Evolutionary conservation across 2,888 invertebrate species (phyloP).

Genomic region (Nomada ferruginata): DNA sequence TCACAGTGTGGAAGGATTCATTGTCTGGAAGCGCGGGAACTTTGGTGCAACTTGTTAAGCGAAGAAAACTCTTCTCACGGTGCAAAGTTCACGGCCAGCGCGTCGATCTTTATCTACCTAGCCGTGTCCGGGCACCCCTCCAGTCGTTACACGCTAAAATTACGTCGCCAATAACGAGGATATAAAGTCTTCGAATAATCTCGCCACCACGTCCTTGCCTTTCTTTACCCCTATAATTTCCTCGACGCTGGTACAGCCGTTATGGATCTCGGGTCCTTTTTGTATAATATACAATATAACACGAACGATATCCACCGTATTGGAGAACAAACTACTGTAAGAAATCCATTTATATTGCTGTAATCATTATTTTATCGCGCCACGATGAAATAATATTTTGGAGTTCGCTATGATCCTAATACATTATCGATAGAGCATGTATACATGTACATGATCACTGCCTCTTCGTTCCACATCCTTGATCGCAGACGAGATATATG

Average conservation of each 20-base stretch:
- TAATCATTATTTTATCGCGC: too few species aligned
- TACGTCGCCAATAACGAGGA: conserved; percentile 65
- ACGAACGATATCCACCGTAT: not conserved
- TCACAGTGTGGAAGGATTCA: conserved; percentile 65
- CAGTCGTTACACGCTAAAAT: conserved; percentile 70
- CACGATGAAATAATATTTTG: conserved; percentile 3
- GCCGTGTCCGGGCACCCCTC: conserved; percentile 60
- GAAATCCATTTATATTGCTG: not conserved
- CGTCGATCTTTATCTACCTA: conserved; percentile 67
- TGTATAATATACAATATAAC: conserved; percentile 3
- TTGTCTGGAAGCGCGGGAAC: conserved; percentile 73
- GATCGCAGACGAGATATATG: too few species aligned
- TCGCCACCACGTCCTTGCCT: conserved; percentile 9
- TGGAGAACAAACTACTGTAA: not conserved
- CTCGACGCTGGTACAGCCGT: not conserved
- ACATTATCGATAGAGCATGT: conserved; percentile 2
- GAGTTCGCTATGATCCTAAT: conserved; percentile 6
- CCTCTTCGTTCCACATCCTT: conserved; percentile 36
- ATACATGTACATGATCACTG: not conserved
- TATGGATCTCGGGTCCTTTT: conserved; percentile 18
- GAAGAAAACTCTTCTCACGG: conserved; percentile 80
- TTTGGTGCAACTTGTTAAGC: conserved; percentile 62
- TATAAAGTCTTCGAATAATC: conserved; percentile 42
- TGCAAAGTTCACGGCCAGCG: conserved; percentile 79
- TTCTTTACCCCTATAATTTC: conserved; percentile 24